Percentiles rank a stretch among this genome's conserved stretches.
phyloP scores from a whole-genome alignment of 2,113 vertebrate genomes.

The Chrysochloris asiatica region DNA sequence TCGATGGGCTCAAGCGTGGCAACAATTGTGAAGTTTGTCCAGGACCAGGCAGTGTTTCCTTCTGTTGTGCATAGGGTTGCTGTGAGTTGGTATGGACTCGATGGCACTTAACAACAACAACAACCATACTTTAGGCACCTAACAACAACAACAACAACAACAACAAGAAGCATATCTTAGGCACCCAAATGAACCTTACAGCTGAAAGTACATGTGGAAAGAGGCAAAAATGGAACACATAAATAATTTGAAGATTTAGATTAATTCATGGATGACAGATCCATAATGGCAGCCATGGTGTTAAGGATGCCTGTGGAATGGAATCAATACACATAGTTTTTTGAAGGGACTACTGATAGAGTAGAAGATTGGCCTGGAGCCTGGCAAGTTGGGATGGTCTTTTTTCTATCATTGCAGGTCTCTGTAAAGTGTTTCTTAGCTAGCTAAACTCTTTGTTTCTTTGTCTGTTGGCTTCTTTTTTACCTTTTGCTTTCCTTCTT shows the following conservation, averaged over 20 bases:
- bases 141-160: no score
- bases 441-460: not conserved
- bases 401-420: not conserved
- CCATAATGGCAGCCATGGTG: not conserved
- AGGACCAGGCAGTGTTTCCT: no score
- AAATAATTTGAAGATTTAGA: constrained; percentile 14
- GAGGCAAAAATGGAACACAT: not conserved
- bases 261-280: not conserved
- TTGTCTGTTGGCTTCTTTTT: not conserved
- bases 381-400: not conserved
- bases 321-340: not conserved
- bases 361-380: not conserved
- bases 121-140: no score
- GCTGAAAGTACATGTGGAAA: not conserved
- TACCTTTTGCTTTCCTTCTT: not conserved
- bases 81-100: no score
- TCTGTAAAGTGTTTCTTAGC: not conserved
- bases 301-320: not conserved
- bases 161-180: no score
- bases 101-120: no score
- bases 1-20: no score
- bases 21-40: no score
- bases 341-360: not conserved
- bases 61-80: no score
- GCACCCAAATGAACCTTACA: not conserved